Conservation (phyloP, 1,140 invertebrate species). For the Bombus pascuorum region DNA sequence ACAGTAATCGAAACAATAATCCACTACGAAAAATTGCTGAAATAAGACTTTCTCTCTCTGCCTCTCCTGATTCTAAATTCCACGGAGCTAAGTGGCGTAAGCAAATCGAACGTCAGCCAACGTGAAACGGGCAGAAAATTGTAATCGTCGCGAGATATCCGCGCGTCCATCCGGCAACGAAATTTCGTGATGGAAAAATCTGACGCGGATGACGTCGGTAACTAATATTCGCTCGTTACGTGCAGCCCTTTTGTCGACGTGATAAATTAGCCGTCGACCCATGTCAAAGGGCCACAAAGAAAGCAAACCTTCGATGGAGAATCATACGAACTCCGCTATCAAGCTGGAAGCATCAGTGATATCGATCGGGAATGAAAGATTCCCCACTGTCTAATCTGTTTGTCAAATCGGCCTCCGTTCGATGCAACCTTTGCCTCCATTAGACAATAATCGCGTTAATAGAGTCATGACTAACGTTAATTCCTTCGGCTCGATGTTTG, state of each 20-base stretch:
- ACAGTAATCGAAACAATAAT: too few species aligned
- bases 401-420: neutral
- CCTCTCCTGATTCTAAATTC: neutral
- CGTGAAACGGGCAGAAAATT: neutral
- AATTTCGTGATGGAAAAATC: constrained; percentile 58
- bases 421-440: neutral
- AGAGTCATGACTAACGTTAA: neutral
- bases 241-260: constrained; percentile 65
- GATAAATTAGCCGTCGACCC: constrained; percentile 72
- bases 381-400: constrained; percentile 18
- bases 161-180: constrained; percentile 7
- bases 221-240: constrained; percentile 70
- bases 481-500: neutral
- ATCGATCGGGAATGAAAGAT: constrained; percentile 28
- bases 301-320: constrained; percentile 63
- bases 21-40: too few species aligned
- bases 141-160: neutral
- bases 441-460: neutral
- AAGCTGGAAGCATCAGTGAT: constrained; percentile 35
- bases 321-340: constrained; percentile 63
- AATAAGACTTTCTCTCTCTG: neutral
- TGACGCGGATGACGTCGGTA: constrained; percentile 63
- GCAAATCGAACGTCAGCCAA: neutral
- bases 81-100: neutral
- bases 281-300: constrained; percentile 67